These are phyloP conservation scores for Nematolebias whitei DNA, from an alignment of 2,113 vertebrate genomes.

Conservation along the genomic window DNA sequence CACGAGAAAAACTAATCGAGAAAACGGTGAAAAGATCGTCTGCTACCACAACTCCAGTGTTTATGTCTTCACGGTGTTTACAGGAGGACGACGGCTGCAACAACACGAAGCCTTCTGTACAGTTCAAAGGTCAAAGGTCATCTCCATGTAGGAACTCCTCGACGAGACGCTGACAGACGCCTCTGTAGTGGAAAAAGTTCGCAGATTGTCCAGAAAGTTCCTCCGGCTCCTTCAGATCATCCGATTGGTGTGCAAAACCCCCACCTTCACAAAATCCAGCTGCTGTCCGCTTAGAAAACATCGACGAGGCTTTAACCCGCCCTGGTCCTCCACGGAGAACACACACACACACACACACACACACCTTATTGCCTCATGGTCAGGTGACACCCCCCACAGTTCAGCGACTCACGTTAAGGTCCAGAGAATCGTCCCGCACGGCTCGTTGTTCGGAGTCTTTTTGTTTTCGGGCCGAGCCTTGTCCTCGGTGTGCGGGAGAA, in stretches of 20 bases:
- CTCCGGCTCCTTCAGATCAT: slow-evolving; percentile 39
- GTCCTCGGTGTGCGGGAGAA: slow-evolving; percentile 37
- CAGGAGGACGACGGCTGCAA: slow-evolving; percentile 65
- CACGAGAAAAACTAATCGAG: slow-evolving; percentile 60
- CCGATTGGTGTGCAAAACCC: slow-evolving; percentile 39
- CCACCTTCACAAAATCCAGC: slow-evolving; percentile 50
- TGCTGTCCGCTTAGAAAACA: slow-evolving; percentile 23
- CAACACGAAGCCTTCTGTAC: no score
- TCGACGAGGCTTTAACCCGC: slow-evolving; percentile 2
- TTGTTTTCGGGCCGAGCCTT: background rate
- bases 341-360: slow-evolving; percentile 5
- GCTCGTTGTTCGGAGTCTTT: background rate
- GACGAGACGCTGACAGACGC: slow-evolving; percentile 33
- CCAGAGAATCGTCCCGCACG: slow-evolving; percentile 46
- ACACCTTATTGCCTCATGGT: slow-evolving; percentile 51
- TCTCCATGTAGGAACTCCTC: slow-evolving; percentile 76
- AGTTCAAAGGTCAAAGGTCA: slow-evolving; percentile 45
- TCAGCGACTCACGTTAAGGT: slow-evolving; percentile 47
- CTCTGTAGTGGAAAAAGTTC: slow-evolving; percentile 23
- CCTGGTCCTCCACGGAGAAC: slow-evolving; percentile 7
- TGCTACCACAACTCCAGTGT: slow-evolving; percentile 82
- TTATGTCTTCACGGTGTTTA: slow-evolving; percentile 71
- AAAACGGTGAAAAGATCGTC: slow-evolving; percentile 49
- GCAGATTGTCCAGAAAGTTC: slow-evolving; percentile 30
- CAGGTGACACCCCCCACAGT: slow-evolving; percentile 23